Evolutionary conservation across 2,113 vertebrate genomes (phyloP).

Genomic region (Hyperoodon ampullatus): DNA sequence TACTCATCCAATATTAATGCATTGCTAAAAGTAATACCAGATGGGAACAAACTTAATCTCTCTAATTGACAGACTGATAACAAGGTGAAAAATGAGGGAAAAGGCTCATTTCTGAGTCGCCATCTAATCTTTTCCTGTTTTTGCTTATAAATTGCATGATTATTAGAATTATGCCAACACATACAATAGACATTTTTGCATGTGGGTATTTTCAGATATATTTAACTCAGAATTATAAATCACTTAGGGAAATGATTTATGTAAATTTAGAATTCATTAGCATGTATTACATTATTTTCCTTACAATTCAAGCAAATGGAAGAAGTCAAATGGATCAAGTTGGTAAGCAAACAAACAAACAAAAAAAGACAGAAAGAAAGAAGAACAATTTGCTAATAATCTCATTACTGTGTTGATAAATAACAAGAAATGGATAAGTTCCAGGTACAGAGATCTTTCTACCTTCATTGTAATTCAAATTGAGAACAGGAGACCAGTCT

Average conservation of each 20-base stretch:
- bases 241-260: slow-evolving; percentile 64
- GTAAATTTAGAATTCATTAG: slow-evolving; percentile 72
- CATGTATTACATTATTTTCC: slow-evolving; percentile 66
- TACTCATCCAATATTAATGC: slow-evolving; percentile 26
- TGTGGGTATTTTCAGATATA: slow-evolving; percentile 36
- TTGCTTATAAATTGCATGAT: slow-evolving; percentile 59
- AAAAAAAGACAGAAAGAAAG: not conserved
- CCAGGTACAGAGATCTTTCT: slow-evolving; percentile 28
- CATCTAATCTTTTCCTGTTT: slow-evolving; percentile 67
- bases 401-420: slow-evolving; percentile 64
- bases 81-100: not conserved
- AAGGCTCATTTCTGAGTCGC: slow-evolving; percentile 49
- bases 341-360: not conserved
- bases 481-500: not conserved
- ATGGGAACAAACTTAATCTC: not conserved
- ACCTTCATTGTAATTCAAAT: slow-evolving; percentile 68
- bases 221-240: slow-evolving; percentile 76
- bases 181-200: slow-evolving; percentile 38
- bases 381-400: slow-evolving; percentile 63
- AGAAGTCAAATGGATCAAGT: slow-evolving; percentile 70
- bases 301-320: slow-evolving; percentile 68
- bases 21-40: not conserved
- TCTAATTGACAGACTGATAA: slow-evolving; percentile 45
- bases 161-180: slow-evolving; percentile 64
- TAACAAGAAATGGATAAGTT: slow-evolving; percentile 47